These are phyloP conservation scores for Caenorhabditis doughertyi DNA, from an alignment of 2,888 invertebrate genomes.

Conservation along the genomic window DNA sequence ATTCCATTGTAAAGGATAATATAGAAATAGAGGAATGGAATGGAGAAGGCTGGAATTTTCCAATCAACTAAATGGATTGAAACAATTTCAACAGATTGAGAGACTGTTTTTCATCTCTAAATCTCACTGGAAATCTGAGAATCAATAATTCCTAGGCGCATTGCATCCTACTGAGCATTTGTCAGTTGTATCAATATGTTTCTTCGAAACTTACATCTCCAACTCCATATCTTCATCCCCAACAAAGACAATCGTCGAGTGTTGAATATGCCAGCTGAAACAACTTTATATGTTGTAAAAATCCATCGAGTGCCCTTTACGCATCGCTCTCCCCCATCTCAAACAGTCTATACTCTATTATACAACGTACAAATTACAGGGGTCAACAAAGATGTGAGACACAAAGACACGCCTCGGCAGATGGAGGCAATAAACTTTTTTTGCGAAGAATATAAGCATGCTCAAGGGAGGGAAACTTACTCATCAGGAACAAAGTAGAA, in stretches of 20 bases:
- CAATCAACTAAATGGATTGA: not conserved
- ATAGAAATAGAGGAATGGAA: not conserved
- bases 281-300: slow-evolving; percentile 45
- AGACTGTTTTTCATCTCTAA: not conserved
- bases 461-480: slow-evolving; percentile 10
- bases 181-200: not conserved
- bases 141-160: not conserved
- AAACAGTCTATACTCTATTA: slow-evolving; percentile 42
- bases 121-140: not conserved
- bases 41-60: not conserved
- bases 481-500: not conserved
- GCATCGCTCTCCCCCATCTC: slow-evolving; percentile 35
- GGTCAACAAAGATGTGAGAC: slow-evolving; percentile 20
- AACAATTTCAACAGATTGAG: not conserved
- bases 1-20: slow-evolving; percentile 2
- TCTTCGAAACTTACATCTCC: slow-evolving; percentile 37
- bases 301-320: slow-evolving; percentile 25
- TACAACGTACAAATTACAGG: slow-evolving; percentile 59
- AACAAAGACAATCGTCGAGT: slow-evolving; percentile 12
- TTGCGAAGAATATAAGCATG: not conserved
- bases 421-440: slow-evolving; percentile 27
- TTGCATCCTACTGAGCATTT: not conserved
- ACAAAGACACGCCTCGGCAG: slow-evolving; percentile 5
- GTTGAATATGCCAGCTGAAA: slow-evolving; percentile 56
- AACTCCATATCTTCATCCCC: slow-evolving; percentile 53